A percentile compares a stretch with the other conserved stretches of the same genome.
phyloP scores from a whole-genome alignment of 1,140 invertebrate genomes.

The Drosophila ogumai region DNA sequence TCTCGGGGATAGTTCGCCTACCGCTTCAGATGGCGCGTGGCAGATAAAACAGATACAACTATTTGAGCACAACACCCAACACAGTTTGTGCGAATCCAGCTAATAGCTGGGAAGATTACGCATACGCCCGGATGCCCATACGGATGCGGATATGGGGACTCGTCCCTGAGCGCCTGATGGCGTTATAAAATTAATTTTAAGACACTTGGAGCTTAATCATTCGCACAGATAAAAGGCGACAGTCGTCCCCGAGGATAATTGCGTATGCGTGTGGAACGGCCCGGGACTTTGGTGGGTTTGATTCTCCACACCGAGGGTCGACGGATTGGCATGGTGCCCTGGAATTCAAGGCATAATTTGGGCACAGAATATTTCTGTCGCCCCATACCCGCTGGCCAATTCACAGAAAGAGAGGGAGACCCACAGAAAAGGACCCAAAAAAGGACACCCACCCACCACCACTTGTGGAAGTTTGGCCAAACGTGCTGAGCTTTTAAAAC shows the following conservation, averaged over 20 bases:
- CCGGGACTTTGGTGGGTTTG: constrained; percentile 27
- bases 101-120: constrained; percentile 63
- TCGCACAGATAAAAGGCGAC: constrained; percentile 78
- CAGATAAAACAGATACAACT: constrained; percentile 53
- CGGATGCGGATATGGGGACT: background rate
- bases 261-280: constrained; percentile 66
- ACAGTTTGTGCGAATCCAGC: constrained; percentile 43
- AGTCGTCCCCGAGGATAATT: constrained; percentile 79
- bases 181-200: constrained; percentile 81
- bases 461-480: constrained; percentile 74
- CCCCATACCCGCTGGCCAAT: constrained; percentile 19
- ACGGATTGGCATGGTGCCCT: background rate
- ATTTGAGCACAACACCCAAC: constrained; percentile 38
- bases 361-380: constrained; percentile 69
- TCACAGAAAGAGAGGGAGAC: background rate
- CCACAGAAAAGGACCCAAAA: constrained; percentile 7
- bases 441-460: constrained; percentile 44
- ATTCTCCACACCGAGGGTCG: constrained; percentile 6
- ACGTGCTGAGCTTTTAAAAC: constrained; percentile 74
- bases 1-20: constrained; percentile 22
- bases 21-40: constrained; percentile 17
- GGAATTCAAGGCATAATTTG: constrained; percentile 78
- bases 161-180: constrained; percentile 27
- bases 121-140: constrained; percentile 27
- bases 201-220: constrained; percentile 77